Conservation (phyloP, 53 echinoderm and acorn worm species). For the Echinometra lucunter region DNA sequence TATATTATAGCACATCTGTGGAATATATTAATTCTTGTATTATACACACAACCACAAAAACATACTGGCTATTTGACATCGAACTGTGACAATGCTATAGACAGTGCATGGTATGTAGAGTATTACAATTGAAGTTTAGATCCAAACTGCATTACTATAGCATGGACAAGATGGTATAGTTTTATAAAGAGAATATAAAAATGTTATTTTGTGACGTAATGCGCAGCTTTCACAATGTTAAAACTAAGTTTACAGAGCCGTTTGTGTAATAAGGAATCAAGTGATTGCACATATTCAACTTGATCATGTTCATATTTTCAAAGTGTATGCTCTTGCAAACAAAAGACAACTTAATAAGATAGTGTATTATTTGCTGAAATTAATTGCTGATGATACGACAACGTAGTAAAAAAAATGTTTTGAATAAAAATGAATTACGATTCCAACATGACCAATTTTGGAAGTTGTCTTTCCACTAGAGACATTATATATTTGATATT, state of each 20-base stretch:
- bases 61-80: not conserved
- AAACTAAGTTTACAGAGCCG: not conserved
- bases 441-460: not conserved
- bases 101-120: not conserved
- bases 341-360: too few species aligned
- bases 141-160: not conserved
- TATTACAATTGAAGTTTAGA: not conserved
- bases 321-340: too few species aligned
- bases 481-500: not conserved
- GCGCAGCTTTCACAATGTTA: not conserved
- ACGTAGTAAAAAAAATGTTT: not conserved
- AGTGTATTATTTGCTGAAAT: too few species aligned
- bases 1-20: conserved; percentile 54
- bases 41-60: conserved; percentile 14
- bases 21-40: conserved; percentile 52
- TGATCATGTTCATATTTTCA: too few species aligned
- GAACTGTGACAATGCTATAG: not conserved
- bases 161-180: not conserved
- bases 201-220: not conserved
- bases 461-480: not conserved
- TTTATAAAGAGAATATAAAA: not conserved
- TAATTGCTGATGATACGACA: too few species aligned
- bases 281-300: not conserved
- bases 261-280: not conserved
- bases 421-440: not conserved